These are phyloP conservation scores for Peromyscus nudipes DNA, from an alignment of 2,797 vertebrate species.

Conservation along the genomic window DNA sequence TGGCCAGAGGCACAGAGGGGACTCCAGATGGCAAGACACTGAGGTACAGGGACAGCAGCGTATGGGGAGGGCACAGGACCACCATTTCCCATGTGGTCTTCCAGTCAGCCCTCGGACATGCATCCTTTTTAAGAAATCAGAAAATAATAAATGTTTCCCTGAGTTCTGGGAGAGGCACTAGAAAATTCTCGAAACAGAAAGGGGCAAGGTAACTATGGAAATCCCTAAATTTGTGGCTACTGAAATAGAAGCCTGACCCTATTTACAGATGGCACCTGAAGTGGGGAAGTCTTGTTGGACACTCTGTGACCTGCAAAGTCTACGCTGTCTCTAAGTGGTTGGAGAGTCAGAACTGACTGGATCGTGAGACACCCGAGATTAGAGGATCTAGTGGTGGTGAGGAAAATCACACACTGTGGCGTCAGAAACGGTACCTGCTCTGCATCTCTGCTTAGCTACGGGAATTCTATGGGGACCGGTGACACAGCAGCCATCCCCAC, in stretches of 20 bases:
- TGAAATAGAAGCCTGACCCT: background rate
- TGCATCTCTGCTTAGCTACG: background rate
- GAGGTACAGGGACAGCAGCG: background rate
- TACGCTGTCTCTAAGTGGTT: background rate
- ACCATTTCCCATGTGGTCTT: background rate
- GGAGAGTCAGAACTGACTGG: background rate
- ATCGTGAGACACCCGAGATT: background rate
- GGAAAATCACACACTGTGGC: background rate
- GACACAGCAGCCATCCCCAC: background rate
- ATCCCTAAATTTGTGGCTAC: background rate
- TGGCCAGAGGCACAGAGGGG: too few relatives aligned
- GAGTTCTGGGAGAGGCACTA: background rate
- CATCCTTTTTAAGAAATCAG: background rate
- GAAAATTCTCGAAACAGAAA: background rate
- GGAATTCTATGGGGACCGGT: background rate
- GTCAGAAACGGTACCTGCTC: background rate
- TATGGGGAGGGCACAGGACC: fast-evolving
- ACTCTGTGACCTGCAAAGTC: background rate
- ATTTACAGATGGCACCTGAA: background rate
- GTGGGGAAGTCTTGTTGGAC: background rate
- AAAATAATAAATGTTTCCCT: background rate
- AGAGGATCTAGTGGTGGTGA: background rate
- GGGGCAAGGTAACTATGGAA: background rate
- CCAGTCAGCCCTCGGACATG: background rate
- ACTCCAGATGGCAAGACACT: background rate